phyloP scores from a whole-genome alignment of 2,797 vertebrate genomes.

The Uromys caudimaculatus region DNA sequence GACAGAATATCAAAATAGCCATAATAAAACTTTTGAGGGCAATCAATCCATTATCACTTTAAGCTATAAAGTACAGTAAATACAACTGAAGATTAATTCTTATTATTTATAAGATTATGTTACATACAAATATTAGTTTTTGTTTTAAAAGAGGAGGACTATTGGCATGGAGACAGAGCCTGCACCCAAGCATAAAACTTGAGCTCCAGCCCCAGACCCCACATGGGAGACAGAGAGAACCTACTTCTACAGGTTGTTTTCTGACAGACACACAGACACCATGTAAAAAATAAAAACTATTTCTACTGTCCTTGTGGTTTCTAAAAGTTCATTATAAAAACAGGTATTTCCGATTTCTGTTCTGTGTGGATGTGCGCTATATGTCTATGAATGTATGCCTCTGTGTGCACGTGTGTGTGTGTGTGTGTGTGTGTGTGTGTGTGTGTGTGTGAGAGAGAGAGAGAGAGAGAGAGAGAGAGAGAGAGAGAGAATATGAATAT shows the following conservation, averaged over 20 bases:
- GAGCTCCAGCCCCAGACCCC: not conserved
- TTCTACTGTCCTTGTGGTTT: not conserved
- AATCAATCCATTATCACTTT: not conserved
- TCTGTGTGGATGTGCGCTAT: not conserved
- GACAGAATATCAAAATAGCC: constrained; percentile 9
- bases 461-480: no score
- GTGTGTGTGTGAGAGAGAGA: not conserved
- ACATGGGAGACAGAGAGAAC: not conserved
- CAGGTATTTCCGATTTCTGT: not conserved
- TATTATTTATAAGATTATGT: constrained; percentile 45
- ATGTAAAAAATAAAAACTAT: not conserved
- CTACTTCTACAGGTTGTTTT: not conserved
- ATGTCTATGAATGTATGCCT: not conserved
- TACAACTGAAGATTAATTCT: constrained; percentile 64
- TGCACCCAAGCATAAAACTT: not conserved
- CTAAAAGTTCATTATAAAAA: constrained; percentile 55
- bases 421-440: not conserved
- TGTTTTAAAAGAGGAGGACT: not conserved
- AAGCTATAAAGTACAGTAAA: constrained; percentile 17
- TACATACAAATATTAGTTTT: constrained; percentile 59
- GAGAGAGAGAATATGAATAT: no score
- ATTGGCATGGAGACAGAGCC: not conserved
- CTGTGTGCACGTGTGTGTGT: not conserved
- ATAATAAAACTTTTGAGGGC: not conserved
- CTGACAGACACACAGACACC: not conserved